Evolutionary conservation across 2,113 vertebrate species (phyloP).

Genomic region (Eulemur rufifrons): DNA sequence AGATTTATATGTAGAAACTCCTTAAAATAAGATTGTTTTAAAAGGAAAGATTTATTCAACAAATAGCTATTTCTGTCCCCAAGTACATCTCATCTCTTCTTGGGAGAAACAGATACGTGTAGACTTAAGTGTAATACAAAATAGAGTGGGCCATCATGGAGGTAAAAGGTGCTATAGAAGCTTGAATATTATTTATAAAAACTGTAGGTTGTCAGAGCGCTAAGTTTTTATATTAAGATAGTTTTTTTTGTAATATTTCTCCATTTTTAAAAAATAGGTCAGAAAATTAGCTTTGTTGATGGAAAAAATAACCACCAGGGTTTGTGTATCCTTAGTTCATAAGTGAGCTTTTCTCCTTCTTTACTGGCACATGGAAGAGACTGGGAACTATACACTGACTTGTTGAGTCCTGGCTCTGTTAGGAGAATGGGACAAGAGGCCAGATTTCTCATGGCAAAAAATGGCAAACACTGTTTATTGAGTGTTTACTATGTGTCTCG

Average conservation of each 20-base stretch:
- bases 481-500: not conserved
- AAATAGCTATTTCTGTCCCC: not conserved
- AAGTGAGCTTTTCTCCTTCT: not conserved
- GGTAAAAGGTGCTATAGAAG: not conserved
- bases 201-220: not conserved
- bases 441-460: not conserved
- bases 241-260: not conserved
- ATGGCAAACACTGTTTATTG: not conserved
- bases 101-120: not conserved
- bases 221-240: not conserved
- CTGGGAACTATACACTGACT: not conserved
- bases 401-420: not conserved
- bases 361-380: not conserved
- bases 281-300: not conserved
- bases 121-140: not conserved
- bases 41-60: not conserved
- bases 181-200: not conserved
- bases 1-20: not conserved
- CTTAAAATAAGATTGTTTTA: slow-evolving; percentile 41
- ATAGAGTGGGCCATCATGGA: not conserved
- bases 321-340: not conserved
- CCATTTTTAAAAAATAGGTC: not conserved
- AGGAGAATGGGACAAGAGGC: not conserved
- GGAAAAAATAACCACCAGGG: not conserved
- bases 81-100: not conserved